These are phyloP conservation scores for Mesorhabditis spiculigera DNA, from an alignment of 2,888 invertebrate species.

Conservation along the genomic window DNA sequence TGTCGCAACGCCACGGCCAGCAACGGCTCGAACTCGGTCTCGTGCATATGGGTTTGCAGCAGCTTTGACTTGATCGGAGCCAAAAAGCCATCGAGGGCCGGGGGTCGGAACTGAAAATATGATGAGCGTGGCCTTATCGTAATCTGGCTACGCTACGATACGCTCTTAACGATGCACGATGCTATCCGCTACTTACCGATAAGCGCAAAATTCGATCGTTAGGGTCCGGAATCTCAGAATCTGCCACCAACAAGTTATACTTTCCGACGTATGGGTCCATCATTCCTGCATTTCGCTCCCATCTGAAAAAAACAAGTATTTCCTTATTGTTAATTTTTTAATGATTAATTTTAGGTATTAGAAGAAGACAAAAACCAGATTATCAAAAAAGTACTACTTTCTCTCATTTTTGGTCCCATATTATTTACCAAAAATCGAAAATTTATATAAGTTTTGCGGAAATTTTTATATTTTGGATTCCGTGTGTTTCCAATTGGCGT, in stretches of 20 bases:
- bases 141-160: neutral
- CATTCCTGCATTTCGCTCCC: conserved; percentile 42
- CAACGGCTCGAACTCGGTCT: conserved; percentile 29
- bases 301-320: conserved; percentile 21
- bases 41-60: conserved; percentile 10
- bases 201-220: conserved; percentile 35
- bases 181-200: conserved; percentile 5
- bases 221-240: conserved; percentile 33
- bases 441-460: too few relatives aligned
- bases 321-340: too few relatives aligned
- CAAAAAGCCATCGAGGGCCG: conserved; percentile 21
- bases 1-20: conserved; percentile 29
- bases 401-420: too few relatives aligned
- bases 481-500: too few relatives aligned
- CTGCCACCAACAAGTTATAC: conserved; percentile 31
- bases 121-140: neutral
- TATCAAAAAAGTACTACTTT: too few relatives aligned
- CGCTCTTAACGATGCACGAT: too few relatives aligned
- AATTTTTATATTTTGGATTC: too few relatives aligned
- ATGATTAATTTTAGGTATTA: too few relatives aligned
- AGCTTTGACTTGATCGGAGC: conserved; percentile 20
- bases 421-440: too few relatives aligned
- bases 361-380: too few relatives aligned
- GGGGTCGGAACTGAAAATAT: conserved; percentile 26
- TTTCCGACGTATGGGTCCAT: conserved; percentile 36